Evolutionary conservation across 2,113 vertebrate species (phyloP).

Genomic region (Sciurus niger): DNA sequence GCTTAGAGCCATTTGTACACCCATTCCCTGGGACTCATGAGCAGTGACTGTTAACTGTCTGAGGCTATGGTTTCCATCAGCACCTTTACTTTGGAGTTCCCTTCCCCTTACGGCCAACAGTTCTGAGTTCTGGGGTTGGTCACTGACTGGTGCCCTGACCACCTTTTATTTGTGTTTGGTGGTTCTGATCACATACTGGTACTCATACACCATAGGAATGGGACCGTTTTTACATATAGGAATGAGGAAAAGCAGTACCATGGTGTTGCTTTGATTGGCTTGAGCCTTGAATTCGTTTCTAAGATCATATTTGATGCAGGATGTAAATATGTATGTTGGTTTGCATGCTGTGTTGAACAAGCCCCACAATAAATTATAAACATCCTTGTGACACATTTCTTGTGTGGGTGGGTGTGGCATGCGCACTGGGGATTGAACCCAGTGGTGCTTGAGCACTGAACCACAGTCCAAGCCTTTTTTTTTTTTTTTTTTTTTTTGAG

Average conservation of each 20-base stretch:
- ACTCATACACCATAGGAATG: neutral
- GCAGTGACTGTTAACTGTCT: neutral
- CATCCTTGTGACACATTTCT: neutral
- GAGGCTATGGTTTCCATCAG: neutral
- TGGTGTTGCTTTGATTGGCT: neutral
- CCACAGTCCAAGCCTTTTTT: no score
- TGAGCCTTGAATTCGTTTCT: neutral
- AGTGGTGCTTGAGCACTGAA: no score
- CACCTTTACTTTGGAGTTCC: neutral
- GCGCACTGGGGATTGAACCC: no score
- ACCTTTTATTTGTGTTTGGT: conserved; percentile 47
- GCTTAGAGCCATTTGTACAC: neutral
- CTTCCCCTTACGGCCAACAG: neutral
- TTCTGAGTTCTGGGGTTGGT: neutral
- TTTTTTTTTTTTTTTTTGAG: no score
- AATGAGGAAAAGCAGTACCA: neutral
- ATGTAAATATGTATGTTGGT: conserved; percentile 37
- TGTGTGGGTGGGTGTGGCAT: no score
- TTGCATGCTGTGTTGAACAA: conserved; percentile 1
- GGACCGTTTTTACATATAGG: neutral
- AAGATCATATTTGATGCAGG: neutral
- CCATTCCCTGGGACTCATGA: neutral
- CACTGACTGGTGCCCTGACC: neutral
- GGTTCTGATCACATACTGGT: neutral
- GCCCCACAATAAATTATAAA: neutral